Base-by-base conservation (phyloP, 2,113 vertebrate genomes). In the Thunnus maccoyii region DNA sequence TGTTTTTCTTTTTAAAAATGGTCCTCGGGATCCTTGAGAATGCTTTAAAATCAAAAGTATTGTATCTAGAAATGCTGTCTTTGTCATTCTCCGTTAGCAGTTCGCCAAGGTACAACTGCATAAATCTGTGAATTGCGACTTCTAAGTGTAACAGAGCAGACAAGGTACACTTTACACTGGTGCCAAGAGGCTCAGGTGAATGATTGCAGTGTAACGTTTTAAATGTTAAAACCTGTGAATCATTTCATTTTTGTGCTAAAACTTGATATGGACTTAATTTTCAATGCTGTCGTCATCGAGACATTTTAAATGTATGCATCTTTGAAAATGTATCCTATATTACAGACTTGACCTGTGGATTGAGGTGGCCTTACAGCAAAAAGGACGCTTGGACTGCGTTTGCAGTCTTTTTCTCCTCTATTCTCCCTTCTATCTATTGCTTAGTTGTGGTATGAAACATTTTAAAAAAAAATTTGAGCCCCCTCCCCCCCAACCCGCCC, bases 301-400 rank as follows among this genome's bases (percentile, higher is more conserved):
- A 84, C 69, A 15, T 91, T 81, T 87, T 80, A 88, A 83, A 89
- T 91, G 86, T 88, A 89, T 76, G 71, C 87, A 84, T 90, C 84
- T 82, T 83, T 86, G 64, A 62, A 83, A 86, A 78, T 91, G 87
- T 92, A 71, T 87, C 89, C 77, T 85, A 30, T 89, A 84, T 88
- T 88, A 83, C 79, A 91, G 83, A 92, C 89, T 91, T 94, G 82
- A 94, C 80, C 72, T 89, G 92, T 93, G 91, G 91, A 88, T 87
- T 90, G 90, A 91, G 90, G 93, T 93, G 95, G 94, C 94, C 94
- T 96, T 95, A 93, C 84, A 93, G 87, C 86, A 89, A 86, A 86
- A 90, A 93, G 82, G 78, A 92, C 62, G 76, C 56, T 87, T 52
- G 57, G 78, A 88, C 86, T 90, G 82, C 90, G 51, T 69, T 68